Conservation (phyloP, 2,888 invertebrate genomes). For the Phasia obesa region DNA sequence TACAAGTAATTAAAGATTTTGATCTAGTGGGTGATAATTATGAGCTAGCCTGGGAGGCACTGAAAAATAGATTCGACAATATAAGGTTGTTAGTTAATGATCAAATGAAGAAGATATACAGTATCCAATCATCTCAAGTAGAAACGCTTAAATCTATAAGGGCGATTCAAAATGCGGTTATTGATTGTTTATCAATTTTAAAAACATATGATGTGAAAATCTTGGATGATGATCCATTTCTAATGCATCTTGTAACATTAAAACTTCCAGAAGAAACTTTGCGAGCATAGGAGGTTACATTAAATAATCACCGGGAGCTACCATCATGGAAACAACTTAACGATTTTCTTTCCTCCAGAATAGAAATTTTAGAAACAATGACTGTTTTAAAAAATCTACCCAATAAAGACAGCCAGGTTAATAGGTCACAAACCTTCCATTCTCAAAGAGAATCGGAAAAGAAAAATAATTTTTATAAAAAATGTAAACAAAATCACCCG, state of each 20-base stretch:
- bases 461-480: background rate
- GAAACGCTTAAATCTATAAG: background rate
- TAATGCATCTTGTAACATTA: background rate
- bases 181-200: background rate
- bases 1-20: too few species aligned
- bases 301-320: constrained; percentile 11
- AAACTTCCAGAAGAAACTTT: constrained; percentile 26
- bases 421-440: background rate
- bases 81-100: background rate
- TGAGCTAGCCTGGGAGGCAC: too few species aligned
- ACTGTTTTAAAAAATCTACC: background rate
- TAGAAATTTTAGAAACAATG: background rate
- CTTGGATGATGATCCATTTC: background rate
- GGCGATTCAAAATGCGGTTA: background rate
- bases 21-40: too few species aligned
- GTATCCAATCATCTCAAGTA: background rate
- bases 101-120: background rate
- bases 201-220: background rate
- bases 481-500: constrained; percentile 16
- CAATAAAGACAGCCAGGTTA: background rate
- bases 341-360: too few species aligned
- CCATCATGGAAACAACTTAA: background rate
- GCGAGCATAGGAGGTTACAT: constrained; percentile 4
- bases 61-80: too few species aligned
- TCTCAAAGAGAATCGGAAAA: background rate